These are phyloP conservation scores for Glossophaga mutica DNA, from an alignment of 2,797 vertebrate species.

Conservation along the genomic window DNA sequence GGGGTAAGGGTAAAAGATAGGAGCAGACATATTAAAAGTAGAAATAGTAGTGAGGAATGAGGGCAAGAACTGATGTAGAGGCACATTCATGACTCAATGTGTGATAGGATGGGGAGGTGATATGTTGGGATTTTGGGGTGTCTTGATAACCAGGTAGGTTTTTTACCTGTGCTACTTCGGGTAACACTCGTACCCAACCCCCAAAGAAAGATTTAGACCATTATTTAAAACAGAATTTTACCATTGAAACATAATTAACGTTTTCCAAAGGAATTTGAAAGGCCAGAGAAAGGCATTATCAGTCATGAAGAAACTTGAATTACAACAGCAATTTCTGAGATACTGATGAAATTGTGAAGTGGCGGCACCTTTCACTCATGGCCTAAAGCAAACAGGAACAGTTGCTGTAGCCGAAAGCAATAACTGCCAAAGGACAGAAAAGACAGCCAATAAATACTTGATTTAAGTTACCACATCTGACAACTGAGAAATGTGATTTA, in stretches of 20 bases:
- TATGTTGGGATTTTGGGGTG: background rate
- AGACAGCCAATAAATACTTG: background rate
- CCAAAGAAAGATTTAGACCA: background rate
- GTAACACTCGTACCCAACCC: background rate
- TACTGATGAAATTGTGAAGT: background rate
- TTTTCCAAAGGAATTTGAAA: background rate
- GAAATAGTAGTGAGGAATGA: background rate
- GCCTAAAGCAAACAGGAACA: background rate
- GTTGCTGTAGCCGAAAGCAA: background rate
- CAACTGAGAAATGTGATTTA: conserved; percentile 43
- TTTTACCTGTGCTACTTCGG: background rate
- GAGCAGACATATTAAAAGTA: background rate
- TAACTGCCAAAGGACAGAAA: background rate
- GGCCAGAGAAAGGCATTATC: background rate
- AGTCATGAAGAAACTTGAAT: conserved; percentile 1
- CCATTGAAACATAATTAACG: background rate
- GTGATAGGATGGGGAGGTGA: background rate
- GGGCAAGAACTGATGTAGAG: background rate
- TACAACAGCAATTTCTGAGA: conserved; percentile 1
- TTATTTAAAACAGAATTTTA: background rate
- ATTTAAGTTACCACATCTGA: conserved; percentile 8
- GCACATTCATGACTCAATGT: background rate
- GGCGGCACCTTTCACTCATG: background rate
- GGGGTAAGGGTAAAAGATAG: background rate
- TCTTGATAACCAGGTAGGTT: background rate